phyloP scores from a whole-genome alignment of 2,888 invertebrate species.

The Archaeoteleia sp. region DNA sequence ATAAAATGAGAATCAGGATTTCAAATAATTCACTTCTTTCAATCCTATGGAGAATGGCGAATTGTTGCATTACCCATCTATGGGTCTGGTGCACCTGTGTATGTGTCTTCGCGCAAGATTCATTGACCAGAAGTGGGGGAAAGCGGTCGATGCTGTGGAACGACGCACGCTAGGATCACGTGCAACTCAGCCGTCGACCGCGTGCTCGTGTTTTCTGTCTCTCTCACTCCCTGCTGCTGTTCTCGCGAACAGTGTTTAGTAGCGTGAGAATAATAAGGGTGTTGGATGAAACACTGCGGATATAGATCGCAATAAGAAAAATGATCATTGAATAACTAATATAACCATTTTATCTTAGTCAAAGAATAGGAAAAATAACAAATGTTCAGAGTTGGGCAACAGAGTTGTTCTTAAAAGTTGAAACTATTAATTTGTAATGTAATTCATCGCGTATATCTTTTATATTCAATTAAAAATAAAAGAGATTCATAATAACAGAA shows the following conservation, averaged over 20 bases:
- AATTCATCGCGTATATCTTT: no score
- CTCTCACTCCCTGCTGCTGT: conserved; percentile 52
- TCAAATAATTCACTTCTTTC: no score
- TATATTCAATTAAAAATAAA: no score
- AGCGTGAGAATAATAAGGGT: conserved; percentile 36
- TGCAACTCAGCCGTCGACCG: conserved; percentile 72
- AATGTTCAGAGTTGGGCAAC: no score
- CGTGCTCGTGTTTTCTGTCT: conserved; percentile 65
- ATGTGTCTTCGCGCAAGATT: conserved; percentile 37
- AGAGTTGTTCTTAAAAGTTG: no score
- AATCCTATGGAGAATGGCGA: conserved; percentile 8
- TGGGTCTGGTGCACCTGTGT: conserved; percentile 32
- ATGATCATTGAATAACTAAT: no score
- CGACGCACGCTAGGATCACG: conserved; percentile 66
- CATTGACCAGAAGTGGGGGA: conserved; percentile 57
- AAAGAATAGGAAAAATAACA: no score
- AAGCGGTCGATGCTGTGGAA: conserved; percentile 70
- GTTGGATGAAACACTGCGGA: conserved; percentile 13
- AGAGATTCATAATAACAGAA: no score
- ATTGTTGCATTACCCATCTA: conserved; percentile 21
- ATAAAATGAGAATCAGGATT: no score
- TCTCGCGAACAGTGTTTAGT: conserved; percentile 40
- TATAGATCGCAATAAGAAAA: not conserved
- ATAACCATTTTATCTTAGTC: no score
- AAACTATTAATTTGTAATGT: no score